Evolutionary conservation across 2,113 vertebrate genomes (phyloP), one percentile per base, ranked within the genome.

Genomic region (Ceuthmochares aereus): DNA sequence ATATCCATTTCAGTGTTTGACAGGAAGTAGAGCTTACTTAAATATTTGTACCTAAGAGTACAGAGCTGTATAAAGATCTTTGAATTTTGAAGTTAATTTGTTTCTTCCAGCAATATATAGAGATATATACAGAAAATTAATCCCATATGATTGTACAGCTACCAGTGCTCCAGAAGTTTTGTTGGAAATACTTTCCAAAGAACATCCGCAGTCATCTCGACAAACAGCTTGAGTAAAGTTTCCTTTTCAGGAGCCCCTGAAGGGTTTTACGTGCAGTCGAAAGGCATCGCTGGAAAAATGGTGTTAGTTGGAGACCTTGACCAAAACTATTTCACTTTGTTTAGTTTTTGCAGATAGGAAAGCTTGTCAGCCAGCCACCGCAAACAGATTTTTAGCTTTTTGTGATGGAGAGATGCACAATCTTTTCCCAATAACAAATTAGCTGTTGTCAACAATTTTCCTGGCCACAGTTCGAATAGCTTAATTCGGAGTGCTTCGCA

Each of bases 81-180:
- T 84, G 86, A 92, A 75, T 97, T 93, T 90, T 90, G 54, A 92
- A 90, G 93, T 88, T 83, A 92, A 93, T 94, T 92, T 89, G 86
- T 87, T 89, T 96, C 76, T 96, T 79, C 62, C 60, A 95, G 47
- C 26, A 43, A 68, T 96, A 69, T 27, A 43, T 75, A 91, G 85
- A 94, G 84, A 88, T 40, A 86, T 81, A 91, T 72, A 93, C 59
- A 96, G 95, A 97, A 95, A 97, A 96, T 97, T 67, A 96, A 81
- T 97, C 74, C 95, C 94, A 96, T 43, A 91, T 95, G 96, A 96
- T 80, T 72, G 40, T 92, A 55, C 25, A 94, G 76, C 95, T 96
- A 84, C 93, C 47, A 85, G 34, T 40, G 51, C 81, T 91, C 67
- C 83, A 92, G 84, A 97, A 93, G 40, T 36, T 95, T 87, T 64